Conservation (phyloP, 2,797 vertebrate species). For the Tiaroga cobitis region DNA sequence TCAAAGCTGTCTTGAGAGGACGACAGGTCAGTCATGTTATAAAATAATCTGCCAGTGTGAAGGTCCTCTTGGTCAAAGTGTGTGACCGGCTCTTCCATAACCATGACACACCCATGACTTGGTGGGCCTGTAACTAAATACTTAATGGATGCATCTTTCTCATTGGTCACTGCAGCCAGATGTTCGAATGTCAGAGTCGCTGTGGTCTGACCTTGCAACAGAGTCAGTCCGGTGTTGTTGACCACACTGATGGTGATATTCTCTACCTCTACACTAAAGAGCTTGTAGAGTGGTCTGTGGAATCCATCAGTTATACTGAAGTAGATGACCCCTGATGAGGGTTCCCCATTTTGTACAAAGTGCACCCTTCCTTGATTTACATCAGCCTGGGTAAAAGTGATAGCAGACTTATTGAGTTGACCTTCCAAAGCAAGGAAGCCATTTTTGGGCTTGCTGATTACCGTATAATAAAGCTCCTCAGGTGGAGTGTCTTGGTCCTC, state of each 20-base stretch:
- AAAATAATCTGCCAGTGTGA: constrained; percentile 77
- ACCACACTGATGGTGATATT: constrained; percentile 80
- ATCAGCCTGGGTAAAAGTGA: constrained; percentile 88
- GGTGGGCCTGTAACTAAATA: constrained; percentile 84
- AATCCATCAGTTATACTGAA: constrained; percentile 90
- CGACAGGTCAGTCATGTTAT: constrained; percentile 84
- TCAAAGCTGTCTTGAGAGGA: constrained; percentile 80
- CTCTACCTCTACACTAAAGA: constrained; percentile 86
- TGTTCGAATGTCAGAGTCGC: constrained; percentile 79
- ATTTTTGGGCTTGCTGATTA: constrained; percentile 85
- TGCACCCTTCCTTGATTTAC: constrained; percentile 81
- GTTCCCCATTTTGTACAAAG: constrained; percentile 87
- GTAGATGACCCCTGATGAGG: constrained; percentile 87
- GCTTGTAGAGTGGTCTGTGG: constrained; percentile 86
- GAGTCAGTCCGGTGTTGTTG: constrained; percentile 83
- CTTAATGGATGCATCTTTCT: constrained; percentile 76
- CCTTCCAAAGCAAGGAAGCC: constrained; percentile 84
- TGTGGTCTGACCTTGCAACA: constrained; percentile 83
- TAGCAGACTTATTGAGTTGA: constrained; percentile 74
- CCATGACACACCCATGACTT: constrained; percentile 80
- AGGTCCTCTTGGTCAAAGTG: constrained; percentile 85
- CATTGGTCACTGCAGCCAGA: constrained; percentile 85
- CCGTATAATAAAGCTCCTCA: constrained; percentile 83
- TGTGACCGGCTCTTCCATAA: constrained; percentile 76
- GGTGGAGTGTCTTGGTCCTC: constrained; percentile 87